Base-by-base conservation (phyloP, 2,113 vertebrate genomes). In the Gobio gobio region DNA sequence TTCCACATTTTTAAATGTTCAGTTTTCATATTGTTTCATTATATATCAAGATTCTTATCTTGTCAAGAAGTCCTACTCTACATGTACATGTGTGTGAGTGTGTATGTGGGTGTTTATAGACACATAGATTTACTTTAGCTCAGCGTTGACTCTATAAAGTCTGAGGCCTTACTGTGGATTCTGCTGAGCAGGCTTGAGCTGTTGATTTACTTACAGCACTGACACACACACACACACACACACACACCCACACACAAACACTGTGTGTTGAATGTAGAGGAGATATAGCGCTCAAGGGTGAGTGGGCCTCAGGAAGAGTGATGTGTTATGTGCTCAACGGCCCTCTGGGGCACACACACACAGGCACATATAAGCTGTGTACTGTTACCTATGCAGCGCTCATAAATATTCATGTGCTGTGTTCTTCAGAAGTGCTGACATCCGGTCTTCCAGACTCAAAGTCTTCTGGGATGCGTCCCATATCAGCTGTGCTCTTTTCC, bases 391-490 rank as follows among this genome's bases (percentile, higher is more conserved):
- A 75, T 63, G 49, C 59, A 78, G 26, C 14, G 4, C 68, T 83
- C 76, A 59, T 88, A 68, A 83, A 88, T 88, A 86, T 88, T 88
- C 59, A 88, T 81, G 81, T 73, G 76, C 29, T 9, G 26, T 20
- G 8, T 80, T 75, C 61, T 82, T 83, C 64, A 74, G 26, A 45
- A 54, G 59, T 59, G 43, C 26, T n/a, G 80, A 33, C 63, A 54
- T 49, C 49, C 36, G 68, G 68, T 64, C 84, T 51, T 79, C 56
- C 68, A 66, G 74, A 59, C 81, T 78, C 45, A 58, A 72, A 61
- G 81, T 64, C 78, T 83, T 76, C 24, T 47, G 54, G 59, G 49
- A 36, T 80, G 61, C 2, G 70, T 54, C 47, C 49, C 26, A 81
- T 80, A 88, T 88, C 84, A 82, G 87, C 85, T 85, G 45, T 68